Conservation (phyloP, 2,888 invertebrate species). For the Troides aeacus region DNA sequence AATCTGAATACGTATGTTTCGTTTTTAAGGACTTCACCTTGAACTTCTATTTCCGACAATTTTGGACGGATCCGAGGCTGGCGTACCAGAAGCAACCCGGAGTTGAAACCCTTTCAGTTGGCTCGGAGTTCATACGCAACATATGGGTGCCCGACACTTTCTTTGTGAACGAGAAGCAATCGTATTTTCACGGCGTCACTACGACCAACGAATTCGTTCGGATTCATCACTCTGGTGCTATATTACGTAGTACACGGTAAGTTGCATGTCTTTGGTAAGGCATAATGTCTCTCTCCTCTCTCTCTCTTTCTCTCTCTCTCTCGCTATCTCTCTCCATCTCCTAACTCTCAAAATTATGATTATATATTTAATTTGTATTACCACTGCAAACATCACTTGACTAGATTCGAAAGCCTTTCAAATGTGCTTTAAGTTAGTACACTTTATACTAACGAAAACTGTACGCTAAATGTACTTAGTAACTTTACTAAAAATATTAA, state of each 20-base stretch:
- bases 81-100: constrained; percentile 94
- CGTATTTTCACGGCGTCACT: constrained; percentile 99
- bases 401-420: no score
- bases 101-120: constrained; percentile 94
- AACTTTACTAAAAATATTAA: no score
- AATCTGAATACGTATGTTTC: no score
- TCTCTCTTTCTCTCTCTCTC: no score
- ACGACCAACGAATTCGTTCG: constrained; percentile 99
- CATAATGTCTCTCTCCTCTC: no score
- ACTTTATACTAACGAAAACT: no score
- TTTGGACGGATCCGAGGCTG: constrained; percentile 98
- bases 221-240: constrained; percentile 96
- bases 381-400: no score
- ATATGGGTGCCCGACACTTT: constrained; percentile 99
- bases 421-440: no score
- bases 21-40: constrained; percentile 88
- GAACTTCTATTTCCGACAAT: constrained; percentile 99
- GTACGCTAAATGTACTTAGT: no score
- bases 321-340: no score
- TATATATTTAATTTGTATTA: no score
- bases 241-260: constrained; percentile 97
- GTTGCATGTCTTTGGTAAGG: not conserved
- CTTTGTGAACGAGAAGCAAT: constrained; percentile 99
- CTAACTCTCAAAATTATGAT: no score
- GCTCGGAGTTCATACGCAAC: constrained; percentile 97